These are phyloP conservation scores for Dryobotodes eremita DNA, from an alignment of 2,888 invertebrate species.

Conservation along the genomic window DNA sequence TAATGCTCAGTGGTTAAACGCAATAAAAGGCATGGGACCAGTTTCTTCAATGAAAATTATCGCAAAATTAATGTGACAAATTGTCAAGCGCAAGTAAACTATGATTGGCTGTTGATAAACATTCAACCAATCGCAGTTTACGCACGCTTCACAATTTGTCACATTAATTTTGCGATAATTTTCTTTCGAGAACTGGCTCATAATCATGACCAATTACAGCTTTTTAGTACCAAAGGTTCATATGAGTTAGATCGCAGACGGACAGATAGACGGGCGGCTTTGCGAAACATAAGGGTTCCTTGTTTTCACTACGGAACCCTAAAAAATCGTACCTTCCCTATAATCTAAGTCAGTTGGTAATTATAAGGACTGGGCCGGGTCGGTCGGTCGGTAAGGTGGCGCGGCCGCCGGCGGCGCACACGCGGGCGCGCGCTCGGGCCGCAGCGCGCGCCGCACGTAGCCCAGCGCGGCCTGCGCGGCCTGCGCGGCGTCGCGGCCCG, in stretches of 20 bases:
- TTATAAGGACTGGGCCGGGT: background rate
- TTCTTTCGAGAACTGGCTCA: background rate
- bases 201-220: background rate
- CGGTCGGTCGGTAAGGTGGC: background rate
- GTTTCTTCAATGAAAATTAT: too few relatives aligned
- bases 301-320: background rate
- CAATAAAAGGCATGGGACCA: background rate
- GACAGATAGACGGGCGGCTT: too few relatives aligned
- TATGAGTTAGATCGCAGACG: background rate
- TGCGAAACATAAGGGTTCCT: background rate
- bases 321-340: background rate
- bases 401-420: background rate
- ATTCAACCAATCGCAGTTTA: too few relatives aligned
- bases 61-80: too few relatives aligned
- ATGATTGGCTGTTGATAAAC: too few relatives aligned
- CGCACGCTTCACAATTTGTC: too few relatives aligned
- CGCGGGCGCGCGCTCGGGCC: background rate
- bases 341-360: background rate
- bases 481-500: conserved; percentile 56
- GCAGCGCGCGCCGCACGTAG: conserved; percentile 74
- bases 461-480: conserved; percentile 71
- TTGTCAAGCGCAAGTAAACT: too few relatives aligned
- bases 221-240: background rate
- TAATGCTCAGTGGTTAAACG: background rate
- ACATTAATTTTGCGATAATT: too few relatives aligned